These are phyloP conservation scores for Brachyhypopomus occidentalis DNA, from an alignment of 2,113 vertebrate genomes.

Conservation along the genomic window DNA sequence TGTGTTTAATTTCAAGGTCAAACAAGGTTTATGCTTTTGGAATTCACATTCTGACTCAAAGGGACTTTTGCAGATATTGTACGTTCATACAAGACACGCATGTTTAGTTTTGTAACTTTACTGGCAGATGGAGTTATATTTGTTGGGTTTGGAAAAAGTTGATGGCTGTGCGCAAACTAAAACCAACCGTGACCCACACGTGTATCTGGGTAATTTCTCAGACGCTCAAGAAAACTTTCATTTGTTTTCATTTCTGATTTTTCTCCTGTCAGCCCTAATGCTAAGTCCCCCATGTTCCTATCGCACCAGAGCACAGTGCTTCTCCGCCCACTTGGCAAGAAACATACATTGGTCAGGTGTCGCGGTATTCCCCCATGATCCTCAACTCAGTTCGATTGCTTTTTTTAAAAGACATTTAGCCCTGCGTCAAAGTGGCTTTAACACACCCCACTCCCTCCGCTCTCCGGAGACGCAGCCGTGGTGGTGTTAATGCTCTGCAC, in stretches of 20 bases:
- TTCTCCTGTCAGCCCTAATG: slow-evolving; percentile 63
- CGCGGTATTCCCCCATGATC: slow-evolving; percentile 69
- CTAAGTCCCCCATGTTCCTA: slow-evolving; percentile 67
- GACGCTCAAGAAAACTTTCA: slow-evolving; percentile 68
- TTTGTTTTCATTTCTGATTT: slow-evolving; percentile 65
- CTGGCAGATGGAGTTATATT: background rate
- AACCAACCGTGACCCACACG: slow-evolving; percentile 62
- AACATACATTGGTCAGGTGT: slow-evolving; percentile 77
- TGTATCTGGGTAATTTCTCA: slow-evolving; percentile 61
- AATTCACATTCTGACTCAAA: background rate
- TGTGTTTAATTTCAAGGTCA: slow-evolving; percentile 39
- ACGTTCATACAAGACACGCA: background rate
- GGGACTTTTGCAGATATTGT: background rate
- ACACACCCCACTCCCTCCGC: slow-evolving; percentile 73
- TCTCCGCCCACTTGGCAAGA: slow-evolving; percentile 64
- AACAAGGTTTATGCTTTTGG: slow-evolving; percentile 24
- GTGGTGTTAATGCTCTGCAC: slow-evolving; percentile 79
- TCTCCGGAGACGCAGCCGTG: slow-evolving; percentile 71
- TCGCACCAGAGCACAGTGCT: slow-evolving; percentile 66
- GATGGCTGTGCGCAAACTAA: slow-evolving; percentile 68
- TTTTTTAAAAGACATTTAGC: slow-evolving; percentile 74
- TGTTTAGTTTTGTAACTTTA: background rate
- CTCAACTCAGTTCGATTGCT: slow-evolving; percentile 75
- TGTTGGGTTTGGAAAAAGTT: background rate
- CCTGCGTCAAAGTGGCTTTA: slow-evolving; percentile 75